Conservation (phyloP, 1,140 invertebrate species). For the Vollenhovia emeryi region DNA sequence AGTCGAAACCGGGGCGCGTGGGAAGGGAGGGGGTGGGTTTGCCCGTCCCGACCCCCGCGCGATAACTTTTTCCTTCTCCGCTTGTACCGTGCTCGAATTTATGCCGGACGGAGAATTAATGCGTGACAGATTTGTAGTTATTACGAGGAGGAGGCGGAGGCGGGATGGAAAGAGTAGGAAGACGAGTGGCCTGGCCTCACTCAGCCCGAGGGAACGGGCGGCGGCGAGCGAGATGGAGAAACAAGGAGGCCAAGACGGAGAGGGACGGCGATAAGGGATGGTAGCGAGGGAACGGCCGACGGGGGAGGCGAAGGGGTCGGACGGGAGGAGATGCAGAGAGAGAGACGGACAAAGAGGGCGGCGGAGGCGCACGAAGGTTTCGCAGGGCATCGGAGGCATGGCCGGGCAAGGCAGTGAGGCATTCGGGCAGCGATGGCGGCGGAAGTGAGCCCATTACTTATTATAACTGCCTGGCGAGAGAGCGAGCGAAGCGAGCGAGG, state of each 20-base stretch:
- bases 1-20: slow-evolving; percentile 53
- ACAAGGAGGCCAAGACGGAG: slow-evolving; percentile 1
- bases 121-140: slow-evolving; percentile 86
- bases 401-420: slow-evolving; percentile 79
- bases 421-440: slow-evolving; percentile 84
- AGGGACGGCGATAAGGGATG: slow-evolving; percentile 50
- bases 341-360: slow-evolving; percentile 61
- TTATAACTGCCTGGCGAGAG: slow-evolving; percentile 85
- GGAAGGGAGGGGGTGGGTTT: slow-evolving; percentile 56
- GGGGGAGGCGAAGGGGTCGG: slow-evolving; percentile 56
- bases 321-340: slow-evolving; percentile 63
- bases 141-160: slow-evolving; percentile 78
- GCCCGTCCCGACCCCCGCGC: slow-evolving; percentile 64
- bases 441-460: slow-evolving; percentile 85
- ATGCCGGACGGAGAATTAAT: slow-evolving; percentile 85
- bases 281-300: slow-evolving; percentile 44
- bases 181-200: slow-evolving; percentile 79
- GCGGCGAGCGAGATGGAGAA: slow-evolving; percentile 40
- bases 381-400: slow-evolving; percentile 75
- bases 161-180: slow-evolving; percentile 76
- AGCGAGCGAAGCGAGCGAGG: slow-evolving; percentile 79
- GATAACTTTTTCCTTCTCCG: slow-evolving; percentile 81
- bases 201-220: slow-evolving; percentile 68
- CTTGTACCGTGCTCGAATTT: slow-evolving; percentile 82
- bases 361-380: slow-evolving; percentile 74